These are phyloP conservation scores for Ophraella communa DNA, from an alignment of 2,888 invertebrate genomes.

Conservation along the genomic window DNA sequence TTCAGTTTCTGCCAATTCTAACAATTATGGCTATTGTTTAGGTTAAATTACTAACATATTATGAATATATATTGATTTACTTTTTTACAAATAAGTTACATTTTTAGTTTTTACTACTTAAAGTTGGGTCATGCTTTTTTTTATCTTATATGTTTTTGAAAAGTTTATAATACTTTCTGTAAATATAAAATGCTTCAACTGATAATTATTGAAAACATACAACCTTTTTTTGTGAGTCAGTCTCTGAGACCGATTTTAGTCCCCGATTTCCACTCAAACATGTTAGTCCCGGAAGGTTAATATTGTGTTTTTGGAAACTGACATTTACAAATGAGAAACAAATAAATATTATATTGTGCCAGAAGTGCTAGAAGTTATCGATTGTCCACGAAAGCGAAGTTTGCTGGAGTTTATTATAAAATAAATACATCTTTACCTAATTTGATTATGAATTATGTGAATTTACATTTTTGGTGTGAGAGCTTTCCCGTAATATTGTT, in stretches of 20 bases:
- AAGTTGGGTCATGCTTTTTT: constrained; percentile 4
- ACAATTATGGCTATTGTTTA: constrained; percentile 4
- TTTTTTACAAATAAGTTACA: constrained; percentile 4
- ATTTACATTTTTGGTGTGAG: not conserved
- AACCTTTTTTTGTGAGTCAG: constrained; percentile 7
- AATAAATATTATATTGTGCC: too few relatives aligned
- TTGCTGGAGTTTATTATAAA: too few relatives aligned
- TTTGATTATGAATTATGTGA: too few relatives aligned
- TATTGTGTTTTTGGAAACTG: too few relatives aligned
- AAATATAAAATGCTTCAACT: constrained; percentile 4
- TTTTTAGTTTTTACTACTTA: constrained; percentile 8
- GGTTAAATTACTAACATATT: constrained; percentile 7
- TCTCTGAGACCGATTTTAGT: constrained; percentile 19
- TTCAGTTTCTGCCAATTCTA: constrained; percentile 9
- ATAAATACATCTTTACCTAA: too few relatives aligned
- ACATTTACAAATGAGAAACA: too few relatives aligned
- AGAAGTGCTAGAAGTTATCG: too few relatives aligned
- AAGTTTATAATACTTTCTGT: not conserved
- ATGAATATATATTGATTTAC: constrained; percentile 9
- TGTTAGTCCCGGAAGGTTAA: too few relatives aligned
- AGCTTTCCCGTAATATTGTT: not conserved
- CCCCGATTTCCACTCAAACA: too few relatives aligned
- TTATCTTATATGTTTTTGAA: not conserved
- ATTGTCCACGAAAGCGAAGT: too few relatives aligned
- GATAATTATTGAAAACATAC: constrained; percentile 4